A percentile compares a stretch with the other conserved stretches of the same genome.
Conservation (phyloP, 2,113 vertebrate species). For the Pan paniscus region DNA sequence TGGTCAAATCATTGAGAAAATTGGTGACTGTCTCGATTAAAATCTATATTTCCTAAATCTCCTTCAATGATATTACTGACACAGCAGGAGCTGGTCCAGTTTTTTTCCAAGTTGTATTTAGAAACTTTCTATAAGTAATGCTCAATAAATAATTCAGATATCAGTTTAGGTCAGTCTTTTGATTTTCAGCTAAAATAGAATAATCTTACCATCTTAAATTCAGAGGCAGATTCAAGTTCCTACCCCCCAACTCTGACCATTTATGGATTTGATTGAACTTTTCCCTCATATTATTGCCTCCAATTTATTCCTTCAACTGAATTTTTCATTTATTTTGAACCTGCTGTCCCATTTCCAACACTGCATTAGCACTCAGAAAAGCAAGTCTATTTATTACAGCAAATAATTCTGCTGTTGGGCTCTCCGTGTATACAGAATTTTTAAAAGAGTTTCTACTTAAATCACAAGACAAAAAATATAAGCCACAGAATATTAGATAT, state of each 20-base stretch:
- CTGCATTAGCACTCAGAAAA: neutral
- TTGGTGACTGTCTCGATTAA: neutral
- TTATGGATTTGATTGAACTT: neutral
- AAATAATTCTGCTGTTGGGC: neutral
- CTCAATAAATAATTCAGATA: neutral
- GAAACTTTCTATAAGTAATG: neutral
- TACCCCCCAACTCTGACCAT: neutral
- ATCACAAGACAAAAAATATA: neutral
- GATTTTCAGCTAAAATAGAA: neutral
- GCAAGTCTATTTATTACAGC: neutral
- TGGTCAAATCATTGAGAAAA: neutral
- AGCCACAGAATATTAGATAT: neutral
- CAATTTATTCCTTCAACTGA: constrained; percentile 6
- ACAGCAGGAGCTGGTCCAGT: neutral
- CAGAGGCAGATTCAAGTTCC: neutral
- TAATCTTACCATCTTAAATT: neutral
- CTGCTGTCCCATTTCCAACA: neutral
- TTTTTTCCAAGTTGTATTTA: constrained; percentile 25
- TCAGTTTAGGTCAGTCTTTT: neutral
- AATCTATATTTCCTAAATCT: neutral
- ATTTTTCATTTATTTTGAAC: neutral
- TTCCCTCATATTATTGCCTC: neutral
- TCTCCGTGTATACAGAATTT: neutral
- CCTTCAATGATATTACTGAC: neutral
- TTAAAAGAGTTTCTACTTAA: neutral